Percentiles rank a stretch among this genome's conserved stretches.
These are phyloP conservation scores for Bursaphelenchus okinawaensis DNA, from an alignment of 2,888 invertebrate genomes.

Conservation along the genomic window DNA sequence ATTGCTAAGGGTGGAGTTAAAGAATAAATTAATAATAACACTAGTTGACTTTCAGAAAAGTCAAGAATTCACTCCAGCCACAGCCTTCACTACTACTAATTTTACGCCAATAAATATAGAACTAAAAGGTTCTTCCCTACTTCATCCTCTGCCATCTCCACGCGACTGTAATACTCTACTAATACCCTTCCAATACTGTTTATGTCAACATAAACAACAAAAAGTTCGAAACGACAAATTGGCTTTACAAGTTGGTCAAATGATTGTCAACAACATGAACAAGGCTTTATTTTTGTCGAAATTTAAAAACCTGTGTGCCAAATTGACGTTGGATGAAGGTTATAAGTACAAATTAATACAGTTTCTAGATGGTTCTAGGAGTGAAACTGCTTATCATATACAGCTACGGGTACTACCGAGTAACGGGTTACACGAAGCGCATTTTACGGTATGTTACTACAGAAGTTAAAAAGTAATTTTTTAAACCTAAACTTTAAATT, in stretches of 20 bases:
- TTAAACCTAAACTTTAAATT: neutral
- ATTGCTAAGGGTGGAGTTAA: no score
- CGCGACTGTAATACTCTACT: conserved; percentile 29
- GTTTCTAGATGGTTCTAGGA: neutral
- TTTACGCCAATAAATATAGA: neutral
- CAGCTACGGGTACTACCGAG: neutral
- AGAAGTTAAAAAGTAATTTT: no score
- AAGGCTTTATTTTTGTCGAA: neutral
- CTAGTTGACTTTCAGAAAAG: neutral
- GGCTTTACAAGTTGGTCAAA: neutral
- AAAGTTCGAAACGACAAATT: neutral
- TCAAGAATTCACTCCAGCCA: conserved; percentile 3
- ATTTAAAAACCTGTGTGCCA: neutral
- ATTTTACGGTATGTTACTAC: neutral
- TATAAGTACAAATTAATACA: neutral
- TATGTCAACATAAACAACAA: conserved; percentile 25
- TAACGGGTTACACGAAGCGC: neutral
- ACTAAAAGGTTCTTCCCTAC: conserved; percentile 30
- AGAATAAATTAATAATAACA: no score
- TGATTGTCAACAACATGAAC: neutral
- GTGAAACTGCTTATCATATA: neutral
- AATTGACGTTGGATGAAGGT: neutral
- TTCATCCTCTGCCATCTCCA: conserved; percentile 25
- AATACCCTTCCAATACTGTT: conserved; percentile 36
- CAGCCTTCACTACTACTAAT: neutral